Conservation (phyloP, 2,797 vertebrate species). For the Austrolebias charrua region DNA sequence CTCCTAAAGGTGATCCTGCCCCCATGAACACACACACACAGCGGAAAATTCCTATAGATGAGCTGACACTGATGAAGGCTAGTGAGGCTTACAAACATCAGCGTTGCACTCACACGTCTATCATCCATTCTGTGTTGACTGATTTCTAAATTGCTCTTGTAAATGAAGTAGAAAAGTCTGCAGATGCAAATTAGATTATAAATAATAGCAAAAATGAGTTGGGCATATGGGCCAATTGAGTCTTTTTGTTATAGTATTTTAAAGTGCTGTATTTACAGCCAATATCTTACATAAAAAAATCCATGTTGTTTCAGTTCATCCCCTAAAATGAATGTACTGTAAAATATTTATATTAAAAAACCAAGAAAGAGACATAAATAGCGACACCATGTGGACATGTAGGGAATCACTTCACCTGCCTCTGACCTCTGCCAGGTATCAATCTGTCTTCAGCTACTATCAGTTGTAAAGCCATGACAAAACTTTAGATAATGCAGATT, state of each 20-base stretch:
- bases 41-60: slow-evolving; percentile 73
- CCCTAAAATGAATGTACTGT: neutral
- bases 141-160: slow-evolving; percentile 2
- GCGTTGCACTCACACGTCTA: neutral
- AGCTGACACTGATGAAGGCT: slow-evolving; percentile 45
- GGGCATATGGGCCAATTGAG: neutral
- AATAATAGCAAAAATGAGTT: neutral
- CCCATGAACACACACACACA: slow-evolving; percentile 17
- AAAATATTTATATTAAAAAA: neutral
- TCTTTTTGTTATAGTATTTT: neutral
- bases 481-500: neutral
- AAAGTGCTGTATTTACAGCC: neutral
- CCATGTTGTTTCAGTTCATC: neutral
- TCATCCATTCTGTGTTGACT: slow-evolving; percentile 19
- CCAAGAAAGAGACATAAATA: slow-evolving; percentile 28
- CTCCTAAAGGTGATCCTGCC: slow-evolving; percentile 55
- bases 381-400: slow-evolving; percentile 67
- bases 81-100: slow-evolving; percentile 23
- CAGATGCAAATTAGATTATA: neutral
- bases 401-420: slow-evolving; percentile 12
- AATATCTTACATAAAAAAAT: neutral
- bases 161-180: slow-evolving; percentile 1
- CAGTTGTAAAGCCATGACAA: neutral
- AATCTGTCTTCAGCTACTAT: neutral
- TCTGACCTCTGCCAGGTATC: slow-evolving; percentile 25